phyloP scores from a whole-genome alignment of 2,797 vertebrate species.

The Lindbergichthys nudifrons region DNA sequence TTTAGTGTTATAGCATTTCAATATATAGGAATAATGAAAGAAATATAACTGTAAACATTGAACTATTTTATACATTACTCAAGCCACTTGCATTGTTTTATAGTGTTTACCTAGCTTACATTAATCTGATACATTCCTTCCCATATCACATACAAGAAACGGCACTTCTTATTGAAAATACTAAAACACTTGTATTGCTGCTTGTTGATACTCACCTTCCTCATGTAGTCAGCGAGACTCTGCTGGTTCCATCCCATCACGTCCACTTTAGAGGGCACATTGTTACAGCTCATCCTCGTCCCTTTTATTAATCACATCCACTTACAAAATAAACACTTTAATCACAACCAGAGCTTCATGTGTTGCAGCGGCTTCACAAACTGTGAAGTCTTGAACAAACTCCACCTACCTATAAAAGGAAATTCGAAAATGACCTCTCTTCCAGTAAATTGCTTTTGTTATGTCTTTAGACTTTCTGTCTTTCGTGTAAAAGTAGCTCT shows the following conservation, averaged over 20 bases:
- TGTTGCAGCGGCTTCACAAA: not conserved
- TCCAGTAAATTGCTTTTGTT: too few relatives aligned
- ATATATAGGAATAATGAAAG: not conserved
- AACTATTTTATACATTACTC: not conserved
- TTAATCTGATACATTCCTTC: too few relatives aligned
- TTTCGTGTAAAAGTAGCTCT: not conserved
- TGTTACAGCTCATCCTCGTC: conserved; percentile 45
- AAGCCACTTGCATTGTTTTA: too few relatives aligned
- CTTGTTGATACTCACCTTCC: conserved; percentile 38
- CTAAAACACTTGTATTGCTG: not conserved
- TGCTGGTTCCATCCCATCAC: conserved; percentile 54
- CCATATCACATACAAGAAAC: not conserved
- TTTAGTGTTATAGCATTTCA: not conserved
- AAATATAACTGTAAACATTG: not conserved
- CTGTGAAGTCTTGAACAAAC: not conserved
- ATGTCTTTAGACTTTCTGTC: not conserved
- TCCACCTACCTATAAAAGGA: not conserved
- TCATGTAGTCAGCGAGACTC: conserved; percentile 58
- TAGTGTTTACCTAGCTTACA: not conserved
- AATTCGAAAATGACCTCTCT: not conserved
- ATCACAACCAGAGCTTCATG: too few relatives aligned
- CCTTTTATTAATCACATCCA: conserved; percentile 5
- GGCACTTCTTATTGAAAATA: not conserved
- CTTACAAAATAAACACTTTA: not conserved
- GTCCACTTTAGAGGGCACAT: conserved; percentile 39